phyloP scores from a whole-genome alignment of 2,888 invertebrate genomes.

The Phaonia tiefii region DNA sequence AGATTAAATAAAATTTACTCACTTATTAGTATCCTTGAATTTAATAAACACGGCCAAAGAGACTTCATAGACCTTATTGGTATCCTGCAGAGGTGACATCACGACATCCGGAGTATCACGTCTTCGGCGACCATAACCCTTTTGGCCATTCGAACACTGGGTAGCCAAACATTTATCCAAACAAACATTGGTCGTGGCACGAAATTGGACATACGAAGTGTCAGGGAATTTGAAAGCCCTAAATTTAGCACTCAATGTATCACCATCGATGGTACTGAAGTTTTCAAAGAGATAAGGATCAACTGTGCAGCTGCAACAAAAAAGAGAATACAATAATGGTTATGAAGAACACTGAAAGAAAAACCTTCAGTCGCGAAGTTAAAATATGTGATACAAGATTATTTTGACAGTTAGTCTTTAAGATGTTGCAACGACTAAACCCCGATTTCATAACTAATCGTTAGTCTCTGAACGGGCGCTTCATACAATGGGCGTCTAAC shows the following conservation, averaged over 20 bases:
- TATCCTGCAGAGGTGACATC: constrained; percentile 81
- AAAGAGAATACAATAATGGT: constrained; percentile 64
- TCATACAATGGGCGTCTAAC: no score
- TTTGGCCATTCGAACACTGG: constrained; percentile 90
- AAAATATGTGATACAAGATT: no score
- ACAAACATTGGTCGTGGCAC: constrained; percentile 95
- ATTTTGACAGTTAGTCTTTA: no score
- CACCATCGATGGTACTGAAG: constrained; percentile 93
- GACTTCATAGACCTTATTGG: constrained; percentile 93
- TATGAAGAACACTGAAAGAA: no score
- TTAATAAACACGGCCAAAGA: constrained; percentile 93
- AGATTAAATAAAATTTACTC: constrained; percentile 79
- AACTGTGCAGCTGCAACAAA: constrained; percentile 94
- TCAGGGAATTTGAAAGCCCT: constrained; percentile 97
- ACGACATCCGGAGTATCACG: constrained; percentile 82
- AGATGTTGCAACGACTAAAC: no score
- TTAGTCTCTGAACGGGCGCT: no score
- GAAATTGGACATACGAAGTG: constrained; percentile 94
- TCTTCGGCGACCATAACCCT: constrained; percentile 89
- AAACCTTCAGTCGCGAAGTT: no score
- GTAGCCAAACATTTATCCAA: constrained; percentile 92
- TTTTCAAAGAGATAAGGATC: constrained; percentile 96
- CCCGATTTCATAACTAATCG: no score
- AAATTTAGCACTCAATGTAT: constrained; percentile 92
- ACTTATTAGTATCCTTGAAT: constrained; percentile 86